Conservation (phyloP, 2,888 invertebrate species). For the Dastarcus helophoroides region DNA sequence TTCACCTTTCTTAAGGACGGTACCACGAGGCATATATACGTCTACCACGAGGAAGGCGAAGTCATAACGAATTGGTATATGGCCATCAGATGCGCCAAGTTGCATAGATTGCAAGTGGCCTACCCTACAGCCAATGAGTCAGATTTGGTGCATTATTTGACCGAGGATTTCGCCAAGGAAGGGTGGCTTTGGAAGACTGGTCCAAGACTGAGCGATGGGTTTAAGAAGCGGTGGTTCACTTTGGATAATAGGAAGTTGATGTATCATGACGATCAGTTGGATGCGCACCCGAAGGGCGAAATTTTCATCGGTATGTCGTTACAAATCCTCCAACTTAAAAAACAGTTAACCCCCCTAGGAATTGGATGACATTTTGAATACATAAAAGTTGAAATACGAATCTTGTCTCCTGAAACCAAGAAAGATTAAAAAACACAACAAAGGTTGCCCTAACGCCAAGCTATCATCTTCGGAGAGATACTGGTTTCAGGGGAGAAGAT, state of each 20-base stretch:
- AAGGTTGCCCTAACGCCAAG: too few species aligned
- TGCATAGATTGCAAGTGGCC: conserved; percentile 72
- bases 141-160: conserved; percentile 59
- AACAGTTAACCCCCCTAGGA: too few species aligned
- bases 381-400: too few species aligned
- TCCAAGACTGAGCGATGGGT: conserved; percentile 67
- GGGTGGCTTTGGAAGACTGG: conserved; percentile 88
- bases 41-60: conserved; percentile 77
- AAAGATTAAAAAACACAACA: too few species aligned
- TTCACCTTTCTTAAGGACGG: conserved; percentile 77
- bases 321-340: too few species aligned
- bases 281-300: conserved; percentile 84
- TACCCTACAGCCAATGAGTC: conserved; percentile 66
- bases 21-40: conserved; percentile 74
- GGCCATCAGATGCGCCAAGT: conserved; percentile 64
- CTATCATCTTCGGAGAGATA: too few species aligned
- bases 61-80: conserved; percentile 71
- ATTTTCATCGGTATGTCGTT: conserved; percentile 60
- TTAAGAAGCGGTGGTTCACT: conserved; percentile 80
- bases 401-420: too few species aligned
- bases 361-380: too few species aligned
- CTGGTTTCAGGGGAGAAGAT: too few species aligned
- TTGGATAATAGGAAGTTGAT: conserved; percentile 81
- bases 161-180: conserved; percentile 74
- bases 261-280: conserved; percentile 81